Percentiles rank a stretch among this genome's conserved stretches.
Conservation (phyloP, 2,113 vertebrate species). For the Puma concolor region DNA sequence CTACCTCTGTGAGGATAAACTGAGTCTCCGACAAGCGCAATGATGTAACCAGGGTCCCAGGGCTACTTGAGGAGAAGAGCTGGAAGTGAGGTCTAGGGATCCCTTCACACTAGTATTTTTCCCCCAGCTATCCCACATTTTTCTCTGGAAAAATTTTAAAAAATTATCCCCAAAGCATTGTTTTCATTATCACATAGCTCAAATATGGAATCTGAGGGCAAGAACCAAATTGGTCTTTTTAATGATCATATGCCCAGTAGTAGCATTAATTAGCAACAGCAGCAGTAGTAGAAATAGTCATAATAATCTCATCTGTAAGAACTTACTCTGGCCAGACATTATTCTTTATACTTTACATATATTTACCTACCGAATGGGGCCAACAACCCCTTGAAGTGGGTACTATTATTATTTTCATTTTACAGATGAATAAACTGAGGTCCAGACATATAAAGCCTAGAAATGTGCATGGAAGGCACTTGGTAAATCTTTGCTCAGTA, state of each 20-base stretch:
- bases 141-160: background rate
- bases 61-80: background rate
- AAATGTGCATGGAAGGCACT: background rate
- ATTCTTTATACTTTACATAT: background rate
- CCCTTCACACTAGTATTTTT: background rate
- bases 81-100: background rate
- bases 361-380: background rate
- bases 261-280: background rate
- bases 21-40: background rate
- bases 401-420: conserved; percentile 23
- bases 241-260: background rate
- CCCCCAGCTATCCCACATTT: background rate
- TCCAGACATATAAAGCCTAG: background rate
- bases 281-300: background rate
- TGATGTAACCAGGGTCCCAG: background rate
- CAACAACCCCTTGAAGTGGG: background rate
- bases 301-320: background rate
- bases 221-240: background rate
- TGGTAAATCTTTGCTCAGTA: background rate
- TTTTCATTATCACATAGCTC: background rate
- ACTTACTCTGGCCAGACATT: background rate
- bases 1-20: background rate
- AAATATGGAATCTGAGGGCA: background rate
- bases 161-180: background rate
- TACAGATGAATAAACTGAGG: background rate